These are phyloP conservation scores for Drosophila quadrilineata DNA, from an alignment of 1,140 invertebrate genomes.

Conservation along the genomic window DNA sequence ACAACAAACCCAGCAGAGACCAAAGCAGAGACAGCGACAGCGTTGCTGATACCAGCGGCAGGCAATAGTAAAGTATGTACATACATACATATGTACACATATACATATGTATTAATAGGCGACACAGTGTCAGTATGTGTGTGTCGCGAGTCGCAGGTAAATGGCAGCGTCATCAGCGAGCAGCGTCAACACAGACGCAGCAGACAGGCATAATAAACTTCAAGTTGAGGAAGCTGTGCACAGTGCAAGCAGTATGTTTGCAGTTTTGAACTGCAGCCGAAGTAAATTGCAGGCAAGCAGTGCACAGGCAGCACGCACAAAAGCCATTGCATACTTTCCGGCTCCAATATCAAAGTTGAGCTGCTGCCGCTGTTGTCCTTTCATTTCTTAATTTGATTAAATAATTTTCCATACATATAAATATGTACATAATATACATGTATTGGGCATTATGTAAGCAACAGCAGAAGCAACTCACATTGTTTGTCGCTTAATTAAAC, in stretches of 20 bases:
- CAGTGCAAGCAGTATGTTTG: too few species aligned
- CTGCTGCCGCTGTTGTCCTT: background rate
- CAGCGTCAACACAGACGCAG: slow-evolving; percentile 3
- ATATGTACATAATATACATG: slow-evolving; percentile 3
- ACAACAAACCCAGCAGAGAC: background rate
- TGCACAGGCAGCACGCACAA: background rate
- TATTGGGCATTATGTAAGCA: slow-evolving; percentile 40
- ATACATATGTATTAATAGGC: too few species aligned
- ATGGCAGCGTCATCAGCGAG: slow-evolving; percentile 7
- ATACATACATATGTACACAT: background rate
- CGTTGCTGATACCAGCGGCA: slow-evolving; percentile 5
- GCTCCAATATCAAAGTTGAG: background rate
- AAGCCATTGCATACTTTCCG: slow-evolving; percentile 17
- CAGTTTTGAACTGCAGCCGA: too few species aligned
- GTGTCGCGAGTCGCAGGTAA: slow-evolving; percentile 26
- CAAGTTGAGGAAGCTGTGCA: slow-evolving; percentile 21
- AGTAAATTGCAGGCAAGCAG: slow-evolving; percentile 23
- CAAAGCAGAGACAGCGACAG: background rate
- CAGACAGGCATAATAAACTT: slow-evolving; percentile 31
- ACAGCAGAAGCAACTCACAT: slow-evolving; percentile 18
- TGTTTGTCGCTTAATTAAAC: slow-evolving; percentile 55
- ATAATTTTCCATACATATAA: slow-evolving; percentile 4
- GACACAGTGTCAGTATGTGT: background rate
- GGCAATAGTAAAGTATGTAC: slow-evolving; percentile 16
- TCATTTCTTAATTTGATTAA: slow-evolving; percentile 33